phyloP scores from a whole-genome alignment of 2,113 vertebrate genomes.

The Hyperoodon ampullatus region DNA sequence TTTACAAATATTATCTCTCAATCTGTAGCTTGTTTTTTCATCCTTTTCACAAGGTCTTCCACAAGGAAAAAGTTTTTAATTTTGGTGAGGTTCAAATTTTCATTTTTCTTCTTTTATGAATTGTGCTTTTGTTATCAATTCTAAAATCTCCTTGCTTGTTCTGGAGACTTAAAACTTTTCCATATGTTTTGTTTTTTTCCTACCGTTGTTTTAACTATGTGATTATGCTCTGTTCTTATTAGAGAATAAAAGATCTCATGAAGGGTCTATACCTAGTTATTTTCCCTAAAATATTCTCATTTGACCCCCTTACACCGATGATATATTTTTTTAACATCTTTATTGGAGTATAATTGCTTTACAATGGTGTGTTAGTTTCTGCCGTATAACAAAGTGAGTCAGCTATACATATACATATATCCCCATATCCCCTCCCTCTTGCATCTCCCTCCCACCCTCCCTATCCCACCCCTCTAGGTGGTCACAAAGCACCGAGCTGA shows the following conservation, averaged over 20 bases:
- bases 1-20: neutral
- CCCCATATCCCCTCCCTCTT: too few relatives aligned
- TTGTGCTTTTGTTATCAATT: neutral
- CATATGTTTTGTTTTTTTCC: too few relatives aligned
- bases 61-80: neutral
- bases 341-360: too few relatives aligned
- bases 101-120: neutral
- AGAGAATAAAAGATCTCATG: neutral
- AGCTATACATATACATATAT: too few relatives aligned
- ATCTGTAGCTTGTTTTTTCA: neutral
- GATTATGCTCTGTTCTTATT: constrained; percentile 32
- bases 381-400: too few relatives aligned
- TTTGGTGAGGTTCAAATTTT: neutral
- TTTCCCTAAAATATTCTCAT: neutral
- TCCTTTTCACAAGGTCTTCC: neutral
- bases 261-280: neutral
- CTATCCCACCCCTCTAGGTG: too few relatives aligned
- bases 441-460: too few relatives aligned
- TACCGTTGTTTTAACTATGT: neutral
- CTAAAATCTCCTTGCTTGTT: neutral
- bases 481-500: too few relatives aligned
- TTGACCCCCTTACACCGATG: constrained; percentile 11
- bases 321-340: neutral
- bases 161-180: neutral
- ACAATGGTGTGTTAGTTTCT: too few relatives aligned